Conservation (phyloP, 2,113 vertebrate genomes). For the Verasper variegatus region DNA sequence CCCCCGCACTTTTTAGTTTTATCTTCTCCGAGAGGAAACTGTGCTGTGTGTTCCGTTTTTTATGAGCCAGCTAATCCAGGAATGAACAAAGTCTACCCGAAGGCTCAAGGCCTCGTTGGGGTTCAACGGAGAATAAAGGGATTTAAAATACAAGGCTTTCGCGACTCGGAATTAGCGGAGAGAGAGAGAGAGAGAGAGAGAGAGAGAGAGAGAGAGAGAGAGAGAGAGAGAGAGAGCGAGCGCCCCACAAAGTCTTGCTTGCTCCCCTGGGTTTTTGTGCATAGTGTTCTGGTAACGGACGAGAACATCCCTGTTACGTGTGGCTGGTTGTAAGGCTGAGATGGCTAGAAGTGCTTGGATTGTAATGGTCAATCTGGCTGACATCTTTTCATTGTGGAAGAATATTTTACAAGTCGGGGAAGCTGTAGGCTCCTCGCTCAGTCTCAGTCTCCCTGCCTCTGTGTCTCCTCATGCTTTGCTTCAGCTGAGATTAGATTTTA, state of each 20-base stretch:
- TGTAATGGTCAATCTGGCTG: slow-evolving; percentile 28
- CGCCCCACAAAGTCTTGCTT: slow-evolving; percentile 4
- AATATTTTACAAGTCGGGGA: slow-evolving; percentile 3
- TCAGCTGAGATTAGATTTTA: slow-evolving; percentile 52
- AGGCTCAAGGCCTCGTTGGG: slow-evolving; percentile 32
- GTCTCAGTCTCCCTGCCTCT: slow-evolving; percentile 14
- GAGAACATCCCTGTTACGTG: slow-evolving; percentile 17
- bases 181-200: not conserved
- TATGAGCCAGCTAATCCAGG: slow-evolving; percentile 45
- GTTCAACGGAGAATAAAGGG: slow-evolving; percentile 43
- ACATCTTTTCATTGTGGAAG: slow-evolving; percentile 23
- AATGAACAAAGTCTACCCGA: slow-evolving; percentile 41
- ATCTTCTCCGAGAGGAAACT: slow-evolving; percentile 40
- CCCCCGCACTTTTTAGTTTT: slow-evolving; percentile 5
- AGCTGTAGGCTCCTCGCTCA: slow-evolving; percentile 11
- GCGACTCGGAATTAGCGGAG: slow-evolving; percentile 24
- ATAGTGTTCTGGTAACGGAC: slow-evolving; percentile 58
- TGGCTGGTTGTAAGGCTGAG: slow-evolving; percentile 46
- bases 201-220: not conserved
- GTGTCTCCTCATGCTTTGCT: slow-evolving; percentile 30
- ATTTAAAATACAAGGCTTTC: slow-evolving; percentile 31
- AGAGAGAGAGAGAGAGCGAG: not conserved
- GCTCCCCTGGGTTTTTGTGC: slow-evolving; percentile 43
- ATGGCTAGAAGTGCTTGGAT: slow-evolving; percentile 65
- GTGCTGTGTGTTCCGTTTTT: slow-evolving; percentile 13